Evolutionary conservation across 2,797 vertebrate species (phyloP).

Genomic region (Picus viridis): DNA sequence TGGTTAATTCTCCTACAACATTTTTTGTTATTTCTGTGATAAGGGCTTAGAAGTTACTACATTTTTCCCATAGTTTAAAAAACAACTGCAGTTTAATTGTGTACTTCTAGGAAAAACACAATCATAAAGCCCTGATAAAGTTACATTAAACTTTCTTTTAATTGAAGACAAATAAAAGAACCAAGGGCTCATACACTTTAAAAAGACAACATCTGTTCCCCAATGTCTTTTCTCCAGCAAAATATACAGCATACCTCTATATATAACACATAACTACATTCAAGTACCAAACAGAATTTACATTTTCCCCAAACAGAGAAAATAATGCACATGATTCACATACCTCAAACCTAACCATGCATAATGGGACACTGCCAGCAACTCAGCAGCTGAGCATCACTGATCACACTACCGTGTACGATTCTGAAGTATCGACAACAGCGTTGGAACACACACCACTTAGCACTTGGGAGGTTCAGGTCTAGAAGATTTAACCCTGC

Average conservation of each 20-base stretch:
- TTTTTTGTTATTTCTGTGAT: neutral
- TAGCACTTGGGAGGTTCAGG: neutral
- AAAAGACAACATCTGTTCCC: conserved; percentile 59
- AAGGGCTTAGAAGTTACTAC: neutral
- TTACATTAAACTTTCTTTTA: conserved; percentile 67
- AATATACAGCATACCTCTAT: conserved; percentile 76
- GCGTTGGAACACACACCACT: neutral
- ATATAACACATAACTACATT: conserved; percentile 81
- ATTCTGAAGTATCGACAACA: conserved; percentile 2
- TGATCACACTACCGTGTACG: conserved; percentile 64
- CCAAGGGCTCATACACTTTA: conserved; percentile 53
- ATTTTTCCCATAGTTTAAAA: neutral
- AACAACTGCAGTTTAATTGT: neutral
- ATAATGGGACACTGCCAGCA: conserved; percentile 22
- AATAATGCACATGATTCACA: conserved; percentile 76
- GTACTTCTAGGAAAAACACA: neutral
- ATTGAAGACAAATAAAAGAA: conserved; percentile 75
- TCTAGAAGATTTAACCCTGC: neutral
- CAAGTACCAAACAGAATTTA: conserved; percentile 87
- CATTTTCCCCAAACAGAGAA: conserved; percentile 75
- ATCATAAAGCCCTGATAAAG: neutral
- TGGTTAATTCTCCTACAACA: neutral
- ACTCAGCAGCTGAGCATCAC: conserved; percentile 40
- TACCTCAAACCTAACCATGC: conserved; percentile 65
- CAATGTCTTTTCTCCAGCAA: conserved; percentile 74